A percentile compares a stretch with the other conserved stretches of the same genome.
These are phyloP conservation scores for Drosophila bifasciata DNA, from an alignment of 1,140 invertebrate species.

Conservation along the genomic window DNA sequence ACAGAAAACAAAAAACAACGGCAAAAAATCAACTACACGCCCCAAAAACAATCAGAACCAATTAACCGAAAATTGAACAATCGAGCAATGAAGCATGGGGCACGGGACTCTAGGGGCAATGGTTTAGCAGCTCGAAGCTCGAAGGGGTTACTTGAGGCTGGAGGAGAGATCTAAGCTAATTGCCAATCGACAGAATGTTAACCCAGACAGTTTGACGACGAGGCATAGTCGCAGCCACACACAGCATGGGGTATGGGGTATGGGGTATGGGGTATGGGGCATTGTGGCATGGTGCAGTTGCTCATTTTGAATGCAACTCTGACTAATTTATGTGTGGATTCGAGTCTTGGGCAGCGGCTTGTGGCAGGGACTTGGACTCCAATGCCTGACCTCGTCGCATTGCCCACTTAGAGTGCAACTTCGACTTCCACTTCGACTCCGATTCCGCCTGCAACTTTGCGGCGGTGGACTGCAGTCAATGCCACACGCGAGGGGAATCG, in stretches of 20 bases:
- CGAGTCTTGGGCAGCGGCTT: slow-evolving; percentile 10
- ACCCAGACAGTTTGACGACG: slow-evolving; percentile 75
- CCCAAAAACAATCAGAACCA: slow-evolving; percentile 80
- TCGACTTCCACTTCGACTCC: slow-evolving; percentile 27
- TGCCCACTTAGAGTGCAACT: slow-evolving; percentile 28
- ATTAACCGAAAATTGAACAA: slow-evolving; percentile 81
- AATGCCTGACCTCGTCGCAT: slow-evolving; percentile 40
- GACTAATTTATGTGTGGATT: slow-evolving; percentile 59
- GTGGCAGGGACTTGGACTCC: slow-evolving; percentile 24
- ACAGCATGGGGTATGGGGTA: slow-evolving; percentile 1
- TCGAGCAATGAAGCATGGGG: slow-evolving; percentile 49
- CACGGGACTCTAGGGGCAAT: slow-evolving; percentile 3
- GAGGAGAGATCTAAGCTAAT: slow-evolving; percentile 56
- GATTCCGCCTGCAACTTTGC: too few relatives aligned
- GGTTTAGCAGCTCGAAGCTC: slow-evolving; percentile 10
- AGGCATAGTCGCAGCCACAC: slow-evolving; percentile 1
- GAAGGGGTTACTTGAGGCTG: slow-evolving; percentile 30
- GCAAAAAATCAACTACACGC: slow-evolving; percentile 57
- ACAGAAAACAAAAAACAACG: slow-evolving; percentile 6
- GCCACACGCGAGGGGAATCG: background rate
- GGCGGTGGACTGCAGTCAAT: background rate
- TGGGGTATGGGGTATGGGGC: too few relatives aligned
- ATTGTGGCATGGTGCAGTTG: slow-evolving; percentile 19
- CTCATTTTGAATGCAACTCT: slow-evolving; percentile 69
- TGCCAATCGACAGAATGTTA: slow-evolving; percentile 69